Evolutionary conservation across 2,888 invertebrate genomes (phyloP).

Genomic region (Rhyacophila evoluta): DNA sequence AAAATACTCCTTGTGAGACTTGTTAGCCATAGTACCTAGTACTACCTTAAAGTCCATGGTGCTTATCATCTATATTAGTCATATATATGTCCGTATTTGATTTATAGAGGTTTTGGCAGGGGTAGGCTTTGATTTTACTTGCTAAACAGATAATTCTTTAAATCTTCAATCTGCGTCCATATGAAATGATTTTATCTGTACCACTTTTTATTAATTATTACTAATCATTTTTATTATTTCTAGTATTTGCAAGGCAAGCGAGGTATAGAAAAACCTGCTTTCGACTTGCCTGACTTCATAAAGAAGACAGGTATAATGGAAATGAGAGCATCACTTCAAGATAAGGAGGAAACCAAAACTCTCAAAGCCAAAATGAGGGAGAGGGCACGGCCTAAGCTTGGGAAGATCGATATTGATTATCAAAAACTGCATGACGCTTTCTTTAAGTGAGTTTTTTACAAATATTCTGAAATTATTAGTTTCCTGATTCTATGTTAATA

Average conservation of each 20-base stretch:
- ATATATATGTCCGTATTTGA: too few relatives aligned
- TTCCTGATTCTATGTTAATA: too few relatives aligned
- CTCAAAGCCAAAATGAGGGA: constrained; percentile 98
- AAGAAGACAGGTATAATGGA: constrained; percentile 99
- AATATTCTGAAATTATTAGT: too few relatives aligned
- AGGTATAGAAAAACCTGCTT: constrained; percentile 99
- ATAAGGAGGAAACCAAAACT: constrained; percentile 96
- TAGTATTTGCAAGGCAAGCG: constrained; percentile 94
- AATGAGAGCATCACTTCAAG: constrained; percentile 97
- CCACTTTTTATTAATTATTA: neutral
- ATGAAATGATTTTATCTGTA: too few relatives aligned
- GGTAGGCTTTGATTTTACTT: too few relatives aligned
- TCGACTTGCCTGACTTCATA: constrained; percentile 98
- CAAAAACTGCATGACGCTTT: constrained; percentile 99
- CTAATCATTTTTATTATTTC: constrained; percentile 29
- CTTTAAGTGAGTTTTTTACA: constrained; percentile 82
- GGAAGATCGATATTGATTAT: constrained; percentile 99
- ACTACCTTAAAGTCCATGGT: too few relatives aligned
- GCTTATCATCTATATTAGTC: too few relatives aligned
- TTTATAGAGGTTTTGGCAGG: too few relatives aligned
- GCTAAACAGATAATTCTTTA: too few relatives aligned
- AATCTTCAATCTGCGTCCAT: too few relatives aligned
- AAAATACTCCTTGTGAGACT: too few relatives aligned
- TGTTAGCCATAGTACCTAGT: too few relatives aligned
- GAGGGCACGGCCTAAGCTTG: constrained; percentile 95